Percentiles rank a stretch among this genome's conserved stretches.
phyloP scores from a whole-genome alignment of 2,113 vertebrate species.

The Bubo bubo region DNA sequence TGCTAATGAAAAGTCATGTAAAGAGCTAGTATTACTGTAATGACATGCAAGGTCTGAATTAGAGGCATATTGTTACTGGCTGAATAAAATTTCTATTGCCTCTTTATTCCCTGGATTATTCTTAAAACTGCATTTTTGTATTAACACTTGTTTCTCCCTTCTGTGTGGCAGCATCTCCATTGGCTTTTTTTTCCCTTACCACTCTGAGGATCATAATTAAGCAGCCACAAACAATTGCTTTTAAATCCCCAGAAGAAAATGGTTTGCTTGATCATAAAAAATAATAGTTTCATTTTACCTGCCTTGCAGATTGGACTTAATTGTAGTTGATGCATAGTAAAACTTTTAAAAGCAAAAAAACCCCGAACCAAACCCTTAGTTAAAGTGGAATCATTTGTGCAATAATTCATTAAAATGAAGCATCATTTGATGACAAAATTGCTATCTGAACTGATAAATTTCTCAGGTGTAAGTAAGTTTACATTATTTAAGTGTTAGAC shows the following conservation, averaged over 20 bases:
- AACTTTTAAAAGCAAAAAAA: neutral
- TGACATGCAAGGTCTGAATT: neutral
- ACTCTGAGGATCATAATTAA: neutral
- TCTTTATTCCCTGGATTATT: neutral
- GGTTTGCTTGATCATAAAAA: neutral
- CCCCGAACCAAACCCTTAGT: neutral
- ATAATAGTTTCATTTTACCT: neutral
- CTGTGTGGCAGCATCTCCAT: neutral
- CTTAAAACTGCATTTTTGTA: neutral
- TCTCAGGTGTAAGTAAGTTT: neutral
- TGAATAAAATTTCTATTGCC: neutral
- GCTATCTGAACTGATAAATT: neutral
- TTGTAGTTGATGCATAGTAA: neutral
- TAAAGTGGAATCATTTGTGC: neutral
- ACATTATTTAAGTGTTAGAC: neutral
- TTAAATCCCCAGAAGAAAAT: neutral
- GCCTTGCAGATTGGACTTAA: neutral
- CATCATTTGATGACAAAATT: neutral
- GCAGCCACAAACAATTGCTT: neutral
- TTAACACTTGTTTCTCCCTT: neutral
- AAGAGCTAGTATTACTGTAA: neutral
- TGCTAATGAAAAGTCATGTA: neutral
- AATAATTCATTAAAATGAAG: neutral
- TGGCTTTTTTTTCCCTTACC: neutral
- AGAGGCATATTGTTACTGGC: neutral